Base-by-base conservation (phyloP, 2,797 vertebrate species). In the Carapus acus region DNA sequence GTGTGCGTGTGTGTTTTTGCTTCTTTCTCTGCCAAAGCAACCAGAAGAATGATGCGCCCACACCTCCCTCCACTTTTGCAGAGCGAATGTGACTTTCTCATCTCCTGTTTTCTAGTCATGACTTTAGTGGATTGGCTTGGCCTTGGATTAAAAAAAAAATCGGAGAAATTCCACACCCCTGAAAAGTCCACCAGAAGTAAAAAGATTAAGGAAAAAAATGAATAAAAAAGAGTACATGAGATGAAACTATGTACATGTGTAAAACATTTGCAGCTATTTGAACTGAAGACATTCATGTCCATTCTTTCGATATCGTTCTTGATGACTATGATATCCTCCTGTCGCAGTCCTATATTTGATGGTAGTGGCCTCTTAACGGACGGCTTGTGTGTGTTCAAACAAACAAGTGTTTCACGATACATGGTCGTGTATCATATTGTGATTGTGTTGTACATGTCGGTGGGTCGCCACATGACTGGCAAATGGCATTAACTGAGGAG, bases 371-470 rank as follows among this genome's bases (percentile, higher is more conserved):
- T 82, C 67, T 71, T 68, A 62, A 61, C 39, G 21, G 58, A 62
- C 64, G 77, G 74, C 72, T 71, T 49, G 54, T 80, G 82, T 86
- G 61, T 76, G 81, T 82, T 76, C 49, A 74, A 84, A 76, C 70
- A 73, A n/a, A 79, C 75, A 78, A 73, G 58, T 62, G 76, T 84
- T 82, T 77, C 73, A 75, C 81, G 84, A 84, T 78, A 83, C 82
- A 77, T 83, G 69, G 73, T 76, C 8, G 76, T 80, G 81, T 81
- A 83, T 86, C 82, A 89, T 79, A 83, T 88, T 83, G 89, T 91
- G 73, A 89, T 89, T 84, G 87, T 89, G 88, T 88, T 86, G 86
- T 89, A 88, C 70, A 85, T 83, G 86, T 90, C 85, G 62, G 71
- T 87, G 84, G 85, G 86, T 83, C 84, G 87, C 86, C 84, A 81